phyloP scores from a whole-genome alignment of 2,888 invertebrate genomes.

The Callyntrura guangdongensis region DNA sequence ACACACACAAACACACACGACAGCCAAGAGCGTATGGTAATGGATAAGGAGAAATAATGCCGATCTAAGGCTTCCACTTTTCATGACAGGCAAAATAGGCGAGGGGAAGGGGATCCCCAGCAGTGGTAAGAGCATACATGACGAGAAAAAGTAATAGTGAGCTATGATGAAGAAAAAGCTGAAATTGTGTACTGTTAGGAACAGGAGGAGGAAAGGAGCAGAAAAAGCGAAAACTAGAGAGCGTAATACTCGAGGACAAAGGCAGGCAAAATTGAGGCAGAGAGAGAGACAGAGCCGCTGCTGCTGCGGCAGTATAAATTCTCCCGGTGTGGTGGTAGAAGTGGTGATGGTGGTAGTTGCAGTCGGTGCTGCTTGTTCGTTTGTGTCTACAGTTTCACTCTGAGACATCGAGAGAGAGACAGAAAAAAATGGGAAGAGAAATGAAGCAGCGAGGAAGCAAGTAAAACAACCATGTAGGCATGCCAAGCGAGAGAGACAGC shows the following conservation, averaged over 20 bases:
- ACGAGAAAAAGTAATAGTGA: not conserved
- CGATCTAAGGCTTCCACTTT: slow-evolving; percentile 68
- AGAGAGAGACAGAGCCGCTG: slow-evolving; percentile 29
- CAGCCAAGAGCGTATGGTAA: slow-evolving; percentile 61
- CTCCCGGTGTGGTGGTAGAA: slow-evolving; percentile 54
- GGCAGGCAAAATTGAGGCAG: not conserved
- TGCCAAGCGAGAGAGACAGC: slow-evolving; percentile 16
- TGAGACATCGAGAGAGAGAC: slow-evolving; percentile 9
- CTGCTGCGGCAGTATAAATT: slow-evolving; percentile 63
- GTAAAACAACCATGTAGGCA: slow-evolving; percentile 56
- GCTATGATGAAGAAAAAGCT: slow-evolving; percentile 14
- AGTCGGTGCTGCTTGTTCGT: slow-evolving; percentile 24
- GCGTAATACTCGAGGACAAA: slow-evolving; percentile 29
- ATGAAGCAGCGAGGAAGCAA: slow-evolving; percentile 34
- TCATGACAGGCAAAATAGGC: slow-evolving; percentile 62
- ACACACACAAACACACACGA: slow-evolving; percentile 37
- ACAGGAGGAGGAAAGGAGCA: slow-evolving; percentile 9
- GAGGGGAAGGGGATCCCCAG: slow-evolving; percentile 66
- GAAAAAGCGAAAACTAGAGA: slow-evolving; percentile 34
- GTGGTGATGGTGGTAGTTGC: slow-evolving; percentile 52
- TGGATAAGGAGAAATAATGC: slow-evolving; percentile 60
- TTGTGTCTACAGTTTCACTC: slow-evolving; percentile 59
- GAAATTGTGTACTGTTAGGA: slow-evolving; percentile 23
- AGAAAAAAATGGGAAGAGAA: slow-evolving; percentile 49
- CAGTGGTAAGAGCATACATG: slow-evolving; percentile 1